phyloP scores from a whole-genome alignment of 2,113 vertebrate species.

The Lichenostomus cassidix region DNA sequence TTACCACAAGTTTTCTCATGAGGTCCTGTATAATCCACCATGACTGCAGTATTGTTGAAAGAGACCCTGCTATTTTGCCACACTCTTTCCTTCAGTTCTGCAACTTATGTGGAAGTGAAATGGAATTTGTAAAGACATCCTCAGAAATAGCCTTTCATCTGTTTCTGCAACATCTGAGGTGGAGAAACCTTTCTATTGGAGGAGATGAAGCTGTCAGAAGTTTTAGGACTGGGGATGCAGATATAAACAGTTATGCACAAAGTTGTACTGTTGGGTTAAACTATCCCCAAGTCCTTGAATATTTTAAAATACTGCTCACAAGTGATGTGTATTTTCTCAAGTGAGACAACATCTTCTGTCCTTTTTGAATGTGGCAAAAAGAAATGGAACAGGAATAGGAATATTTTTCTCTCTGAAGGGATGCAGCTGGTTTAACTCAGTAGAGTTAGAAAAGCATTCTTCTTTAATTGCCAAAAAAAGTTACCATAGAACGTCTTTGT shows the following conservation, averaged over 20 bases:
- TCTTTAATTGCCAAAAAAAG: neutral
- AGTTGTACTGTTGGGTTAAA: neutral
- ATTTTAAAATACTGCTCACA: neutral
- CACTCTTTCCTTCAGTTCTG: neutral
- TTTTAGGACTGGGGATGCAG: neutral
- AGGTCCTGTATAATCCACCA: neutral
- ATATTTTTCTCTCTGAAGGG: neutral
- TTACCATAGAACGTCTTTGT: neutral
- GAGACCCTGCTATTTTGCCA: neutral
- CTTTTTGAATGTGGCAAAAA: neutral
- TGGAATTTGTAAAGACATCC: neutral
- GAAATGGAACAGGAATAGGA: neutral
- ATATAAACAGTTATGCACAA: neutral
- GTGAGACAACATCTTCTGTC: neutral
- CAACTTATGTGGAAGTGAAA: neutral
- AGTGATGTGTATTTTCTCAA: neutral
- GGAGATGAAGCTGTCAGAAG: neutral
- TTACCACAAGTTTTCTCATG: neutral
- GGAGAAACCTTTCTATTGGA: neutral
- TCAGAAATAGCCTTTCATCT: neutral
- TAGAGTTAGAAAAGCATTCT: neutral
- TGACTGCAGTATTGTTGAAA: neutral
- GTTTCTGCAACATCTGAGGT: neutral
- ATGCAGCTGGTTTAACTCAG: neutral
- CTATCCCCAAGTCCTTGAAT: neutral